Evolutionary conservation across 2,888 invertebrate genomes (phyloP).

Genomic region (Troilus luridus): DNA sequence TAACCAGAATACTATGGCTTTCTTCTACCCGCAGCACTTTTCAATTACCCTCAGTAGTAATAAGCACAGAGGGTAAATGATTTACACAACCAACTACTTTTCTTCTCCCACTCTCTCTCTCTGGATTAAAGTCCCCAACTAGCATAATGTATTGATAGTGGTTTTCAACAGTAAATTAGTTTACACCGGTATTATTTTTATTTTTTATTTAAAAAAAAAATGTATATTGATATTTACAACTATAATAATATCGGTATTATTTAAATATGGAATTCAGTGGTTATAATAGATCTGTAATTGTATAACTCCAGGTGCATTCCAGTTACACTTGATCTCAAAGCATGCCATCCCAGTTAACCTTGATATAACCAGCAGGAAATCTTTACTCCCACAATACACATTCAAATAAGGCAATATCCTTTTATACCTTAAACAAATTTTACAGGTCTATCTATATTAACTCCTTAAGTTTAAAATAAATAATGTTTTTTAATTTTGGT

Average conservation of each 20-base stretch:
- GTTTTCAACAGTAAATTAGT: no score
- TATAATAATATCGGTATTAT: no score
- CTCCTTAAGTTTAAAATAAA: no score
- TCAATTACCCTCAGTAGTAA: not conserved
- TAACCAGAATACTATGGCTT: not conserved
- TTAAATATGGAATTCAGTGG: not conserved
- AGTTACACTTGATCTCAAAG: not conserved
- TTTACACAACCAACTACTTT: not conserved
- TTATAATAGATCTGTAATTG: not conserved
- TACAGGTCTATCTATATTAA: no score
- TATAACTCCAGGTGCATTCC: not conserved
- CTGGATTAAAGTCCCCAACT: not conserved
- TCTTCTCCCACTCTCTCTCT: not conserved
- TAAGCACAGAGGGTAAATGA: not conserved
- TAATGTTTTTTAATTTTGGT: no score
- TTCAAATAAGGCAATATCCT: no score
- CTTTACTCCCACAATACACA: not conserved
- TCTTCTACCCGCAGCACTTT: not conserved
- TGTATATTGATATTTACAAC: no score
- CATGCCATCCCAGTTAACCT: not conserved
- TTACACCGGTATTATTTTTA: no score
- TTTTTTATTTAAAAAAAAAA: no score
- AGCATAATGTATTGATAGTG: not conserved
- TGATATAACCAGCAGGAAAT: not conserved
- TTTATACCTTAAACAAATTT: no score